A percentile compares a stretch with the other conserved stretches of the same genome.
Conservation (phyloP, 2,797 vertebrate genomes). For the Benthosema pterotum region DNA sequence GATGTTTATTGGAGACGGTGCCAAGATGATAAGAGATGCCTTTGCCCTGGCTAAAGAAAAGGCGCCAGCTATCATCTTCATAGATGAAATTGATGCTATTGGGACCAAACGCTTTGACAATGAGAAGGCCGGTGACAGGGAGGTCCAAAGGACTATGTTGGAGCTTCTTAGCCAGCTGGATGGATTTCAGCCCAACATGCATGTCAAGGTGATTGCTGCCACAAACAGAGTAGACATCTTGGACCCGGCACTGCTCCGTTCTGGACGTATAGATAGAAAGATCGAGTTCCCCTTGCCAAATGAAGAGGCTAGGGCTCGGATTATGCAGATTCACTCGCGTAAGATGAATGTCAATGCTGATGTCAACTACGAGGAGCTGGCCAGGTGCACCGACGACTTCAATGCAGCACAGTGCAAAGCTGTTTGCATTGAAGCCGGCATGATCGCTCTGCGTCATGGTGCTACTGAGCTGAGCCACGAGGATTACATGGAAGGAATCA, state of each 20-base stretch:
- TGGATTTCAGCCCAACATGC: slow-evolving; percentile 87
- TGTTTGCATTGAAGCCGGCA: slow-evolving; percentile 90
- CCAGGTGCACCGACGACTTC: slow-evolving; percentile 90
- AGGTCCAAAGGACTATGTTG: slow-evolving; percentile 82
- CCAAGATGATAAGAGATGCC: slow-evolving; percentile 89
- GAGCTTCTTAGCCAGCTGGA: slow-evolving; percentile 93
- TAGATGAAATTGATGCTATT: slow-evolving; percentile 92
- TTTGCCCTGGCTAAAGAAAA: slow-evolving; percentile 90
- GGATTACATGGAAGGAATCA: slow-evolving; percentile 92
- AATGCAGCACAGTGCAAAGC: slow-evolving; percentile 92
- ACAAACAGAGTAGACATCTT: slow-evolving; percentile 89
- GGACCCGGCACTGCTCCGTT: slow-evolving; percentile 87
- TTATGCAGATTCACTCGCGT: slow-evolving; percentile 87
- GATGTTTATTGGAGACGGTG: slow-evolving; percentile 91
- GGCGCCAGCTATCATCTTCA: slow-evolving; percentile 90
- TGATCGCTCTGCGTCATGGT: slow-evolving; percentile 88
- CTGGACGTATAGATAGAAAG: slow-evolving; percentile 88
- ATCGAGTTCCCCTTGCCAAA: slow-evolving; percentile 91
- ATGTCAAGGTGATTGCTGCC: slow-evolving; percentile 93
- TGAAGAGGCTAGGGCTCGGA: slow-evolving; percentile 89
- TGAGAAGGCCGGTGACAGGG: slow-evolving; percentile 49
- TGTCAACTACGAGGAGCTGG: slow-evolving; percentile 90
- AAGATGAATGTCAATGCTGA: slow-evolving; percentile 73
- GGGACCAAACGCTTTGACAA: slow-evolving; percentile 80
- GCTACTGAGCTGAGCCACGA: slow-evolving; percentile 90